phyloP scores from a whole-genome alignment of 2,113 vertebrate species.

The Lophotis ruficrista region DNA sequence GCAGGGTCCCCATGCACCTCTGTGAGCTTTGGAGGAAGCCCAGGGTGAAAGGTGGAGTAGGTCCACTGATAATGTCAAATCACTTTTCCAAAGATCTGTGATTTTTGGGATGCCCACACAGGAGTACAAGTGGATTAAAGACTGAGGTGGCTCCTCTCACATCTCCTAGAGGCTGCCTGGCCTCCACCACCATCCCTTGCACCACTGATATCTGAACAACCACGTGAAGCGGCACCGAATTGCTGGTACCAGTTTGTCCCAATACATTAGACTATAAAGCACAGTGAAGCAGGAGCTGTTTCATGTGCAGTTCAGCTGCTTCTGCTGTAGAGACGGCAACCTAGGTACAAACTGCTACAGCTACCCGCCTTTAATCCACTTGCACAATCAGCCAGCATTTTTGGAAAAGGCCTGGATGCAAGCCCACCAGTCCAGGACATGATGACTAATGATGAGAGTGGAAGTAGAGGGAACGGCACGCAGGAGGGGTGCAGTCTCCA shows the following conservation, averaged over 20 bases:
- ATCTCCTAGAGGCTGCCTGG: background rate
- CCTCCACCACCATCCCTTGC: background rate
- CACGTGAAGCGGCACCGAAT: fast-evolving
- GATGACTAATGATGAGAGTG: background rate
- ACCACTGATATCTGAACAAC: background rate
- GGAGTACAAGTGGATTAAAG: background rate
- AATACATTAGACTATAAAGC: fast-evolving
- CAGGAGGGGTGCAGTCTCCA: background rate
- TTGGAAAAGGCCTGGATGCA: background rate
- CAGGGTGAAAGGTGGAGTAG: background rate
- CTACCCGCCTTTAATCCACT: background rate
- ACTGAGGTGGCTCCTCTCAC: background rate
- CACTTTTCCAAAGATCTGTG: background rate
- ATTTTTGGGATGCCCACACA: background rate
- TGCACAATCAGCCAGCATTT: background rate
- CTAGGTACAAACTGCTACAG: background rate
- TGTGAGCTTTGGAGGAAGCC: background rate
- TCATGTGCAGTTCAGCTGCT: fast-evolving
- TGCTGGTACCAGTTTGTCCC: background rate
- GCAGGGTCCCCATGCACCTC: background rate
- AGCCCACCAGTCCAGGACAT: background rate
- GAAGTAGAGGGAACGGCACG: background rate
- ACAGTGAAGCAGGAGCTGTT: background rate
- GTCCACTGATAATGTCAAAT: background rate
- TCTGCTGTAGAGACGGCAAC: background rate